phyloP scores from a whole-genome alignment of 2,888 invertebrate species.

The Cecidostiba fungosa region DNA sequence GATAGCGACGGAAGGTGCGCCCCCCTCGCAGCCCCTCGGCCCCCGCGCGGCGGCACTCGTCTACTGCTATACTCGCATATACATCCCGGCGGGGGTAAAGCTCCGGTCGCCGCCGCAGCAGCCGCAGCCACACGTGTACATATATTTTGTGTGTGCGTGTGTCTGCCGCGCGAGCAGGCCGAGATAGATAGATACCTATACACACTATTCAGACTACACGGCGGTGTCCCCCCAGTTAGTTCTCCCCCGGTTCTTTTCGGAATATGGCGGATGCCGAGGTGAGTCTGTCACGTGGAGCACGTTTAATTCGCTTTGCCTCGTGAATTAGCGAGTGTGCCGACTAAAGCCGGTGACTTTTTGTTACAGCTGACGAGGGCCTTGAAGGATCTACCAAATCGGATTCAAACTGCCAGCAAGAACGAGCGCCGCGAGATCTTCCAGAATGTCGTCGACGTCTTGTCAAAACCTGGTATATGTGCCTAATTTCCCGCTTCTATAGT shows the following conservation, averaged over 20 bases:
- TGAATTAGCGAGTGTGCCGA: constrained; percentile 57
- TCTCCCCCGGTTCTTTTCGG: constrained; percentile 70
- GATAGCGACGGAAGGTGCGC: not conserved
- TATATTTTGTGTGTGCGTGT: constrained; percentile 7
- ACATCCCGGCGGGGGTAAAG: not conserved
- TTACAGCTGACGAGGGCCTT: constrained; percentile 85
- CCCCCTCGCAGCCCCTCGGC: too few relatives aligned
- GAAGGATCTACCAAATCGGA: constrained; percentile 87
- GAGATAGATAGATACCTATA: not conserved
- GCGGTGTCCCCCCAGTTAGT: constrained; percentile 7
- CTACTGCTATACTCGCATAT: too few relatives aligned
- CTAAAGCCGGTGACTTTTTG: constrained; percentile 61
- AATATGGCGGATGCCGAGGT: constrained; percentile 88
- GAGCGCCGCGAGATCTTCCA: constrained; percentile 86
- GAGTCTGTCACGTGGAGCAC: constrained; percentile 81
- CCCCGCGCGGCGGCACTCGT: too few relatives aligned
- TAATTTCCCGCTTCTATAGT: not conserved
- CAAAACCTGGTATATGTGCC: constrained; percentile 87
- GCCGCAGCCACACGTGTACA: not conserved
- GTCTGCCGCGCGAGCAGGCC: not conserved
- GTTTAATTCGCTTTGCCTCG: constrained; percentile 58
- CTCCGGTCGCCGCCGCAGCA: constrained; percentile 3
- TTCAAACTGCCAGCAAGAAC: constrained; percentile 88
- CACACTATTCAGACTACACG: not conserved
- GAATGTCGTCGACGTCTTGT: constrained; percentile 86